Base-by-base conservation (phyloP, 2,888 invertebrate species). In the Ethmia dodecea region DNA sequence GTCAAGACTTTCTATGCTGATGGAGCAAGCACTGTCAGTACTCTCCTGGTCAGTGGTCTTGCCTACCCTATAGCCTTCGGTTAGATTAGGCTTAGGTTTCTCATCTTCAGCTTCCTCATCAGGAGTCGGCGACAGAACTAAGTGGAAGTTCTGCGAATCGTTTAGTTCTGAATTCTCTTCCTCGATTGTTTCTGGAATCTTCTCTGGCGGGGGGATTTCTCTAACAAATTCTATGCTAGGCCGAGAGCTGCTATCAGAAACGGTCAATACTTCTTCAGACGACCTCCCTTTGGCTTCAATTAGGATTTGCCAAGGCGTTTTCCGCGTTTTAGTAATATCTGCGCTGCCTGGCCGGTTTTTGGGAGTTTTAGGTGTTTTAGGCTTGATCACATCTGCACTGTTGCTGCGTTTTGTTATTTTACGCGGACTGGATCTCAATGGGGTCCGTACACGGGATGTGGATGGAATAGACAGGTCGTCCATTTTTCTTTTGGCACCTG, bases 11-110 rank as follows among this genome's bases (percentile, higher is more conserved):
- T 79, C 80, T 31, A 83, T 46, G 26, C 47, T 62, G 5, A 74
- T 45, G 1, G 83, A 80, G 20, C 66, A 59, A 15, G 71, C 66
- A 32, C 79, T 86, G 22, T 83, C 86, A 2, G 86, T 86, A 38
- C 78, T 81, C 24, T 80, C 86, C 43, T 75, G 83, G 33, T 86
- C 84, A 1, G 80, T 80, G 0, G 70, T 60, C 44, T 76, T 80
- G 1, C 60, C 70, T 35, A 63, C 71, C 28, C 53, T 58, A 28
- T 60, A 72, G 0, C 71, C 78, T 52, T 79, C 81, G 31, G 74
- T 83, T 49, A 59, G 67, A 1, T 69, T 52, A 36, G 62, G 55
- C 3, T 5, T 13, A 3, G 22, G 33, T 38, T 57, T 54, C 6
- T 54, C 49, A 12, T 45, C 55, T 20, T 29, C 46, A 13, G 39